Evolutionary conservation across 2,113 vertebrate species (phyloP).

Genomic region (Kryptolebias marmoratus): DNA sequence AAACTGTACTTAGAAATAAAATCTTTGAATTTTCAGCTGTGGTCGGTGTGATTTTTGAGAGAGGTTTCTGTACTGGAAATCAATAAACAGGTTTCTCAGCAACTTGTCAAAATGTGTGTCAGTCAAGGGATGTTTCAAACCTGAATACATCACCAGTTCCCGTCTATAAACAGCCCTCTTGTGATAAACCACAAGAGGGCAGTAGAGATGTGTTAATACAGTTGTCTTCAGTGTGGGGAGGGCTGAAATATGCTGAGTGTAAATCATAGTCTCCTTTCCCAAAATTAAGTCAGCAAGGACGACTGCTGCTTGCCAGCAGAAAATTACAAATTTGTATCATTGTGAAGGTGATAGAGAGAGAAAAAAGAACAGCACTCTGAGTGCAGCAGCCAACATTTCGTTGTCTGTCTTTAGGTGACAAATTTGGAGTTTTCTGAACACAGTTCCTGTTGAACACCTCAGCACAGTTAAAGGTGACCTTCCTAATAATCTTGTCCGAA

Average conservation of each 20-base stretch:
- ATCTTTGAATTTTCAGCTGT: constrained; percentile 9
- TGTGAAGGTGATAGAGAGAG: constrained; percentile 32
- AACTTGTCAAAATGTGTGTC: not conserved
- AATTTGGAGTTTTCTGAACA: constrained; percentile 19
- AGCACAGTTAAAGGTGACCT: constrained; percentile 46
- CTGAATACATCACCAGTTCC: not conserved
- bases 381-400: not conserved
- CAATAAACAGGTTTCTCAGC: constrained; percentile 49
- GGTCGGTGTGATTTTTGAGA: constrained; percentile 1
- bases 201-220: constrained; percentile 29
- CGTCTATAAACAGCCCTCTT: no score
- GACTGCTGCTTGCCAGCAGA: constrained; percentile 11
- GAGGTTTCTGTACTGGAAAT: constrained; percentile 5
- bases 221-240: not conserved
- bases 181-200: constrained; percentile 42
- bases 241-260: not conserved
- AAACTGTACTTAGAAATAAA: constrained; percentile 28
- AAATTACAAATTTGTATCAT: constrained; percentile 19
- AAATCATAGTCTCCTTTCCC: constrained; percentile 1
- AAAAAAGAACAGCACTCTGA: not conserved
- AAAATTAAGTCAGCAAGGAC: constrained; percentile 10
- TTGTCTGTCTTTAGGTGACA: constrained; percentile 5
- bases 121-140: not conserved
- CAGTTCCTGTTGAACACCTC: constrained; percentile 14
- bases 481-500: constrained; percentile 41